Evolutionary conservation across 2,888 invertebrate genomes (phyloP).

Genomic region (Meteorus cinctellus): DNA sequence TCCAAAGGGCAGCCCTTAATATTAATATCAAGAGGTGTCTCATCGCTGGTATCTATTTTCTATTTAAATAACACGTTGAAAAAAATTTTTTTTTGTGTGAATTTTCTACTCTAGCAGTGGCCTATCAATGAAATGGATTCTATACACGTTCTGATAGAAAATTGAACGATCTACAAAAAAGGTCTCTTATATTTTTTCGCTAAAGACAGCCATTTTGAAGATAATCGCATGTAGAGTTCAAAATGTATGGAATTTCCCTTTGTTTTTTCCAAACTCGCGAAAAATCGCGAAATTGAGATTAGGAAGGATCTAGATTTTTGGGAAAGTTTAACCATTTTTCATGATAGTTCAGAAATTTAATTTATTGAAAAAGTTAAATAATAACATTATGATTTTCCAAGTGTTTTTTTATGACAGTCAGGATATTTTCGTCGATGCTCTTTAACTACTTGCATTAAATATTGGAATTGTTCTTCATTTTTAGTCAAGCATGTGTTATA

Average conservation of each 20-base stretch:
- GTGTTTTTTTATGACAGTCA: background rate
- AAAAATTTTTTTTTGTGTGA: background rate
- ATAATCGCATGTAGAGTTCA: background rate
- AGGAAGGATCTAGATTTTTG: too few relatives aligned
- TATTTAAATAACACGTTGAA: too few relatives aligned
- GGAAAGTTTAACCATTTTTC: too few relatives aligned
- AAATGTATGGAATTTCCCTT: background rate
- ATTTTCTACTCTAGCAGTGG: background rate
- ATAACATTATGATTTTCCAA: too few relatives aligned
- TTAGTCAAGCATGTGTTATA: constrained; percentile 4
- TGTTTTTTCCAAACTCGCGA: too few relatives aligned
- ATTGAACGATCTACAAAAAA: too few relatives aligned
- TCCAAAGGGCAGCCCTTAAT: background rate
- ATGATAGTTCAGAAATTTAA: too few relatives aligned
- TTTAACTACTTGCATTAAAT: constrained; percentile 16
- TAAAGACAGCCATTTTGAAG: background rate
- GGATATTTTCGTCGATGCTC: constrained; percentile 1
- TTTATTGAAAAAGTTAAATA: too few relatives aligned
- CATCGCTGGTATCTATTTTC: background rate
- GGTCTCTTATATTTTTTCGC: too few relatives aligned
- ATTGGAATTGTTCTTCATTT: background rate
- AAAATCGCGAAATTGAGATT: background rate
- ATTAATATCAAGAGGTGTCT: background rate
- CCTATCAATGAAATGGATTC: background rate
- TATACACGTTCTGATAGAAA: background rate